Evolutionary conservation across 2,797 vertebrate species (phyloP).

Genomic region (Pseudomugil tenellus): DNA sequence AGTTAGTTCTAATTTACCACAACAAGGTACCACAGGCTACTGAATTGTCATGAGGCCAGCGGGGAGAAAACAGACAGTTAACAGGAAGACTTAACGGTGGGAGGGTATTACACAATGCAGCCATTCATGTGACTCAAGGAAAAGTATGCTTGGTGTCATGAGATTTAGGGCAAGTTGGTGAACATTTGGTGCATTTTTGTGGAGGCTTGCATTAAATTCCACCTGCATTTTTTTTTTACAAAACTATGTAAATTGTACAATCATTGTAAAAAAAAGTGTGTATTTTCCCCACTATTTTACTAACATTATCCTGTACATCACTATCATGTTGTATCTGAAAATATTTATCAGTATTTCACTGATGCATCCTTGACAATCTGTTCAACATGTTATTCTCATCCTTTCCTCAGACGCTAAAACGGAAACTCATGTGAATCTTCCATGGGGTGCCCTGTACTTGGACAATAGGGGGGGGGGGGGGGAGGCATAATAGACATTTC

Average conservation of each 20-base stretch:
- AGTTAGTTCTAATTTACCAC: slow-evolving; percentile 70
- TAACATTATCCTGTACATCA: neutral
- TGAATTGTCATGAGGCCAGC: slow-evolving; percentile 45
- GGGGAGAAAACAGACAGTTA: slow-evolving; percentile 47
- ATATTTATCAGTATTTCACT: slow-evolving; percentile 11
- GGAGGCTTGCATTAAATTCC: neutral
- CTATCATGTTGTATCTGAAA: neutral
- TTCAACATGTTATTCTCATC: slow-evolving; percentile 41
- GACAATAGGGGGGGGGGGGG: neutral
- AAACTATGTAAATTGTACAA: too few species aligned
- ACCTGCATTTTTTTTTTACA: too few species aligned
- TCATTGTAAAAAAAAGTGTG: neutral
- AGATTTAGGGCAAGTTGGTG: slow-evolving; percentile 26
- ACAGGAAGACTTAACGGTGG: slow-evolving; percentile 14
- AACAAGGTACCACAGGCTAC: slow-evolving; percentile 55
- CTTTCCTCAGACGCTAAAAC: slow-evolving; percentile 32
- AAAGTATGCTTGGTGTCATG: slow-evolving; percentile 52
- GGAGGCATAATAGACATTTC: slow-evolving; percentile 12
- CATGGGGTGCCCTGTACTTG: slow-evolving; percentile 17
- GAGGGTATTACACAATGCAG: slow-evolving; percentile 65
- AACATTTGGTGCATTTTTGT: neutral
- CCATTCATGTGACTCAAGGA: slow-evolving; percentile 66
- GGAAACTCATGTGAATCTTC: slow-evolving; percentile 33
- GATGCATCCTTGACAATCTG: slow-evolving; percentile 27
- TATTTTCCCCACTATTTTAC: neutral